Conservation (phyloP, 2,797 vertebrate genomes). For the Channallabes apus region DNA sequence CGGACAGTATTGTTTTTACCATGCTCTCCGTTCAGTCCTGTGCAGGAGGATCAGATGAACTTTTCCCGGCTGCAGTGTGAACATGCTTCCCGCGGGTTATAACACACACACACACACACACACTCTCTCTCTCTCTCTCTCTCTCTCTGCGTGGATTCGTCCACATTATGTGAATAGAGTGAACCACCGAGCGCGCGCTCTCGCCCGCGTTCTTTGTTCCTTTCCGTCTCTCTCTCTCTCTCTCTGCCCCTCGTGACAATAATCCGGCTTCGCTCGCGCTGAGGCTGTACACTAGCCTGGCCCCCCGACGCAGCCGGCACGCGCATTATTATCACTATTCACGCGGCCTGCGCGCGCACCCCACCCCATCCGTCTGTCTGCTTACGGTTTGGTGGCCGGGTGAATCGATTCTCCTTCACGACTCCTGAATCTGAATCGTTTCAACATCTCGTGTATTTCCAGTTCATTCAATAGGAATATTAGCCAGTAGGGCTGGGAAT, state of each 20-base stretch:
- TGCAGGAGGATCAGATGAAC: slow-evolving; percentile 55
- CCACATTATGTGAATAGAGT: background rate
- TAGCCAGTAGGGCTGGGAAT: background rate
- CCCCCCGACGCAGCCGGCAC: background rate
- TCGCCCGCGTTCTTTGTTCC: background rate
- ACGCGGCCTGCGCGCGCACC: background rate
- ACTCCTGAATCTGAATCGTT: slow-evolving; percentile 16
- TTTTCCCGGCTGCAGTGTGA: slow-evolving; percentile 65
- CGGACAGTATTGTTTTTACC: slow-evolving; percentile 3
- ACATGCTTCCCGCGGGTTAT: slow-evolving; percentile 61
- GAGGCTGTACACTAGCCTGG: background rate
- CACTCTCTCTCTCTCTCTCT: background rate
- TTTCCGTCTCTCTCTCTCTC: background rate
- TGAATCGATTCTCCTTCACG: background rate
- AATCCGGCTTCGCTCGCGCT: slow-evolving; percentile 22
- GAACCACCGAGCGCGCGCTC: background rate
- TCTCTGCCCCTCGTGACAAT: slow-evolving; percentile 7
- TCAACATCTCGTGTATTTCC: background rate
- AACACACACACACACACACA: too few species aligned
- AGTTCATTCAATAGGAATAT: background rate
- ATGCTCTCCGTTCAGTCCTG: background rate
- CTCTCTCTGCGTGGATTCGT: background rate
- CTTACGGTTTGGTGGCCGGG: background rate
- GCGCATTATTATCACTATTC: background rate
- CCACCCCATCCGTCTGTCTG: background rate